These are phyloP conservation scores for Pantherophis guttatus DNA, from an alignment of 2,113 vertebrate genomes.

Conservation along the genomic window DNA sequence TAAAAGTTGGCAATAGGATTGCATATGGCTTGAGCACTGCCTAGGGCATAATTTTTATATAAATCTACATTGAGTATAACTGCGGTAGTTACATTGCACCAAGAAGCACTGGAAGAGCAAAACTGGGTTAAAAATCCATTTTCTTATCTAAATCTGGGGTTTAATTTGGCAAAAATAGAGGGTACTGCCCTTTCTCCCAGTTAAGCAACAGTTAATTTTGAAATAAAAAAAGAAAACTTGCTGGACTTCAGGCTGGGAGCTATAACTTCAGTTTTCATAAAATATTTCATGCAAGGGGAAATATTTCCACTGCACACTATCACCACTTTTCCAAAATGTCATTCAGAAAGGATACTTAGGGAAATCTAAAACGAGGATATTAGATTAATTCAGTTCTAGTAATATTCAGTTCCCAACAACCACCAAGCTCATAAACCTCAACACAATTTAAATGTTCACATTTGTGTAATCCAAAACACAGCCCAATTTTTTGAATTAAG, in stretches of 20 bases:
- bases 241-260: neutral
- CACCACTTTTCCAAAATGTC: neutral
- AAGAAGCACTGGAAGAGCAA: neutral
- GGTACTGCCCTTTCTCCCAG: neutral
- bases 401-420: neutral
- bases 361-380: neutral
- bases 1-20: neutral
- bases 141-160: neutral
- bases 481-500: neutral
- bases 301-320: neutral
- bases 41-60: neutral
- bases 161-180: neutral
- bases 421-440: neutral
- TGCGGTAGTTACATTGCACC: neutral
- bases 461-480: neutral
- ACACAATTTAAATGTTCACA: neutral
- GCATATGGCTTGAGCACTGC: neutral
- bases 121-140: neutral
- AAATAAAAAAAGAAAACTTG: neutral
- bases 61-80: neutral
- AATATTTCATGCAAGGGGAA: neutral
- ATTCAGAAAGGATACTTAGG: neutral
- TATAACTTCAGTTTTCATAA: neutral
- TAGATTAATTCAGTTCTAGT: neutral
- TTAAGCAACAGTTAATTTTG: neutral